phyloP scores from a whole-genome alignment of 1,140 invertebrate genomes.

The Chionoecetes opilio region DNA sequence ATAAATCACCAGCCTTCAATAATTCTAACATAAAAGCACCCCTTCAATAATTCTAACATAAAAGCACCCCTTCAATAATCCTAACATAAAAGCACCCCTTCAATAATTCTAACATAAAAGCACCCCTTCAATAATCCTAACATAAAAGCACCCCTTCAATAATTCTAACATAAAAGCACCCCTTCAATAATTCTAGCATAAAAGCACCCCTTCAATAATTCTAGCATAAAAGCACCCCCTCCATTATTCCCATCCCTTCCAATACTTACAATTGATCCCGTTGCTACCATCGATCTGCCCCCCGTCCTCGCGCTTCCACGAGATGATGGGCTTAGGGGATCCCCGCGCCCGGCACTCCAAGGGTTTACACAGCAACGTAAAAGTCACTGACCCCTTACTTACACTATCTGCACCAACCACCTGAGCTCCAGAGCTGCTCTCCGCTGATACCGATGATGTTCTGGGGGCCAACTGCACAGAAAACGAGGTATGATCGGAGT shows the following conservation, averaged over 20 bases:
- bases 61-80: no score
- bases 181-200: no score
- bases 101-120: no score
- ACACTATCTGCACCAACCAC: conserved; percentile 84
- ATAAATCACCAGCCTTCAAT: no score
- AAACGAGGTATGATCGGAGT: background rate
- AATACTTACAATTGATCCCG: conserved; percentile 77
- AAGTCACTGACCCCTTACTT: conserved; percentile 84
- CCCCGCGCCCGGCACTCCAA: conserved; percentile 85
- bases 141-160: no score
- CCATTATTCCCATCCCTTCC: background rate
- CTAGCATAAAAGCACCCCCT: background rate
- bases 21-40: no score
- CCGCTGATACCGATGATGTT: conserved; percentile 82
- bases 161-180: no score
- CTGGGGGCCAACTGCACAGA: conserved; percentile 81
- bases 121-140: no score
- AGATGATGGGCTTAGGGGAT: conserved; percentile 84
- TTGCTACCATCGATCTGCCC: conserved; percentile 80
- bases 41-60: no score
- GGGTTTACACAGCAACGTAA: no score
- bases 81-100: no score
- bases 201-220: no score
- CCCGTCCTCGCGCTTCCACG: conserved; percentile 84
- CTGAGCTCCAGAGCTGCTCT: conserved; percentile 83